Conservation (phyloP, 2,113 vertebrate species). For the Plestiodon gilberti region DNA sequence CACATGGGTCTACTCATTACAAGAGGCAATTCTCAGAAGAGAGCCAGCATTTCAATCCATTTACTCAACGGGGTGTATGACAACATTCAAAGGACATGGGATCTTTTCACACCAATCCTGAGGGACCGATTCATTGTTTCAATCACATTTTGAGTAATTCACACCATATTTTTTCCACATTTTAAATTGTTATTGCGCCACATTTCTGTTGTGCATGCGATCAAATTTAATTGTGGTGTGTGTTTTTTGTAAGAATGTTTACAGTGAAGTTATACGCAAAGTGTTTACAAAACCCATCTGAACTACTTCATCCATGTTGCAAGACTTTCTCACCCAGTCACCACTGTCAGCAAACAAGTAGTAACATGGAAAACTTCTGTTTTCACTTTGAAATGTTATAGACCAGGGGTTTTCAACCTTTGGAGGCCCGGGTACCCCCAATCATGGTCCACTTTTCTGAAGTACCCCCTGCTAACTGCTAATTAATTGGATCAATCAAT, state of each 20-base stretch:
- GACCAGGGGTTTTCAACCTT: too few species aligned
- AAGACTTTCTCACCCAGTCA: background rate
- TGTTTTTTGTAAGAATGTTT: background rate
- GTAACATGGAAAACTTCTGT: background rate
- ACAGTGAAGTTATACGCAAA: background rate
- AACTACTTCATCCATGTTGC: background rate
- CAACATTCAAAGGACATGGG: background rate
- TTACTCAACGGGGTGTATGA: background rate
- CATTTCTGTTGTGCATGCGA: too few species aligned
- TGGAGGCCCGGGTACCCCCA: too few species aligned
- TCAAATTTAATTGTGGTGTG: too few species aligned
- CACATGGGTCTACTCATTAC: background rate
- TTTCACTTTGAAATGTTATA: background rate
- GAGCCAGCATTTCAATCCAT: background rate
- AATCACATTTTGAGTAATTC: background rate
- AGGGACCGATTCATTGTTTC: background rate
- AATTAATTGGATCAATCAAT: too few species aligned
- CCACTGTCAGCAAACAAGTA: background rate
- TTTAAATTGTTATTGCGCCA: background rate
- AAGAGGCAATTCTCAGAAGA: background rate
- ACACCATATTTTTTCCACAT: background rate
- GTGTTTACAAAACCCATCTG: background rate
- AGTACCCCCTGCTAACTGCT: too few species aligned
- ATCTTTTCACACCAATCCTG: background rate
- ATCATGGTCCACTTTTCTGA: too few species aligned